Evolutionary conservation across 1,140 invertebrate species (phyloP), one percentile per base, ranked within the genome.

Genomic region (Oscheius sp.): DNA sequence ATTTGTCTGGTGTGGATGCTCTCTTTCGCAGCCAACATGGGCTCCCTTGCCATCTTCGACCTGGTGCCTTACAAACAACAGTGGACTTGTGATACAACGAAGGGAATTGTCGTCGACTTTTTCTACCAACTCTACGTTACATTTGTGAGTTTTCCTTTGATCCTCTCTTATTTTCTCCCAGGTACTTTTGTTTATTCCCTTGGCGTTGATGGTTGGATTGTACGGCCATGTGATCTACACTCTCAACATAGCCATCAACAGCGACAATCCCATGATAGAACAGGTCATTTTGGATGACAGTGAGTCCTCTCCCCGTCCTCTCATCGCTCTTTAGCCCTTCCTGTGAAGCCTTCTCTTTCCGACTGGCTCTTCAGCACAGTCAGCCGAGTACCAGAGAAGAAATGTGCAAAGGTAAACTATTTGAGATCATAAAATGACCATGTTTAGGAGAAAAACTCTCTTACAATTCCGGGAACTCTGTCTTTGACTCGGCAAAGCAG

Each of bases 141-240:
- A 55, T 59, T 78, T 36, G 75, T 77, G 31, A 55, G 74, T 75
- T 42, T 36, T 28, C 18, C 0, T 28, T 2, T 26, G 7, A 52
- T 23, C 18, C 1, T 7, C 18, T 38, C 10, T 18, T 28, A 18
- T 2, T 67, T 76, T 23, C n/a, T n/a, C n/a, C n/a, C 36, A 76
- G 74, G 64, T 68, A 15, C 65, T 78, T 1, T 28, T 78, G 26
- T 73, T 78, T 32, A 45, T 78, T 10, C 77, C 77, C 15, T 55
- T 78, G 3, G 46, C 52, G 2, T 29, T 78, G 38, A 78, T 78
- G 77, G 65, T 78, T 32, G 68, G 45, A 15, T 49, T 78, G 3
- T 78, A 78, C 52, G 75, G 77, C 10, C 61, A 77, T 31, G 77
- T 78, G 15, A 78, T 78, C 35, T 76, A 52, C 52, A 78, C 77